Conservation (phyloP, 2,888 invertebrate species). For the Drosophila aldrichi region DNA sequence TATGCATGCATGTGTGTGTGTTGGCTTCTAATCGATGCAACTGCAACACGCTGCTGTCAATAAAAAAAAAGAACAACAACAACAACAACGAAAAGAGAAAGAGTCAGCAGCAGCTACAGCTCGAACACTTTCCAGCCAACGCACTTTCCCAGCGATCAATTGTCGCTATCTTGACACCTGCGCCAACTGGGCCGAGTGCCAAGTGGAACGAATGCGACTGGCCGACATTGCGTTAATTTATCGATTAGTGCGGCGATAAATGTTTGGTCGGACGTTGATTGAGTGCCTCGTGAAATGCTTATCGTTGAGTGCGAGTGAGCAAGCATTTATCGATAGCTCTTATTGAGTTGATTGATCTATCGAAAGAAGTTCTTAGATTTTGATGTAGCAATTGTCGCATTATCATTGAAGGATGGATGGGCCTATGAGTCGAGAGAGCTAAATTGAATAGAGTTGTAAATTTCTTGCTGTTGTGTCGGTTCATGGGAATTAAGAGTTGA, state of each 20-base stretch:
- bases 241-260: conserved; percentile 28
- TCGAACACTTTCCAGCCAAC: conserved; percentile 43
- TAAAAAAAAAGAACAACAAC: conserved; percentile 23
- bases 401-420: neutral
- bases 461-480: neutral
- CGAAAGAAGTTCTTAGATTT: neutral
- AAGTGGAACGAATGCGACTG: conserved; percentile 16
- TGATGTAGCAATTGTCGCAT: neutral
- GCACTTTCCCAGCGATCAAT: conserved; percentile 40
- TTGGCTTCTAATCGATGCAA: conserved; percentile 56
- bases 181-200: conserved; percentile 33
- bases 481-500: neutral
- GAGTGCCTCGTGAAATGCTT: neutral
- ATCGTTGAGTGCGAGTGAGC: neutral
- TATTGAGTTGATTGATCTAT: neutral
- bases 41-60: conserved; percentile 54
- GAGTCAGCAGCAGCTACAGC: conserved; percentile 21
- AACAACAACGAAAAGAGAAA: conserved; percentile 52
- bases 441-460: neutral
- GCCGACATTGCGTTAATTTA: conserved; percentile 27
- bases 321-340: conserved; percentile 6
- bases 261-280: conserved; percentile 10
- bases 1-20: neutral
- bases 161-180: conserved; percentile 44
- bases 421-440: neutral